These are phyloP conservation scores for Plagodis dolabraria DNA, from an alignment of 2,888 invertebrate species.

Conservation along the genomic window DNA sequence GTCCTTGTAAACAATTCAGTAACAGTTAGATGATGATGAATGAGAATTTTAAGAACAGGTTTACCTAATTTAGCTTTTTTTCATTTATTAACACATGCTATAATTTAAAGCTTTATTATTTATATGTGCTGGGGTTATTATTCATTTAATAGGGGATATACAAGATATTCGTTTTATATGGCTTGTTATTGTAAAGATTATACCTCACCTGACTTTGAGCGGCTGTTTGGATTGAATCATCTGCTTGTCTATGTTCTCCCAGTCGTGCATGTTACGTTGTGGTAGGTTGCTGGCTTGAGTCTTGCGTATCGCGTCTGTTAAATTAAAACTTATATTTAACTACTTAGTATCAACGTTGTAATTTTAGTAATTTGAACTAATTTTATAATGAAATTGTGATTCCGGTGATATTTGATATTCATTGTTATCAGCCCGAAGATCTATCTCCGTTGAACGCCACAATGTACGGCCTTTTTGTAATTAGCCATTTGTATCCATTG, in stretches of 20 bases:
- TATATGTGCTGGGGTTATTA: constrained; percentile 88
- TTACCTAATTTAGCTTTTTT: constrained; percentile 86
- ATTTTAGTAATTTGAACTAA: no score
- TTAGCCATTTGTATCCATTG: no score
- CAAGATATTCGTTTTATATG: constrained; percentile 87
- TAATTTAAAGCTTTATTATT: constrained; percentile 91
- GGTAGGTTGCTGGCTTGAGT: constrained; percentile 64
- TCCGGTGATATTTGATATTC: no score
- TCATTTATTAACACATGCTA: constrained; percentile 89
- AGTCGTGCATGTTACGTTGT: constrained; percentile 78
- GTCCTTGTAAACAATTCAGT: neutral
- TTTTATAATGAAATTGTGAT: no score
- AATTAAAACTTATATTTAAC: neutral
- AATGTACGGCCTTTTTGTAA: no score
- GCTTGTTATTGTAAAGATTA: neutral
- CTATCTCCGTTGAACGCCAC: no score
- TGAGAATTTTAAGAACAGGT: constrained; percentile 86
- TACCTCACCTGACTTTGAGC: constrained; percentile 65
- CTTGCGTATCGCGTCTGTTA: constrained; percentile 72
- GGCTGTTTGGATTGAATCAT: constrained; percentile 54
- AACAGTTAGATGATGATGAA: constrained; percentile 50
- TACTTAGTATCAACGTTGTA: no score
- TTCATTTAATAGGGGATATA: constrained; percentile 86
- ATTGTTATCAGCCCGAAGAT: no score
- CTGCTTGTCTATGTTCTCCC: constrained; percentile 76